Base-by-base conservation (phyloP, 23 tunicate genomes). In the Trididemnum miniatum region DNA sequence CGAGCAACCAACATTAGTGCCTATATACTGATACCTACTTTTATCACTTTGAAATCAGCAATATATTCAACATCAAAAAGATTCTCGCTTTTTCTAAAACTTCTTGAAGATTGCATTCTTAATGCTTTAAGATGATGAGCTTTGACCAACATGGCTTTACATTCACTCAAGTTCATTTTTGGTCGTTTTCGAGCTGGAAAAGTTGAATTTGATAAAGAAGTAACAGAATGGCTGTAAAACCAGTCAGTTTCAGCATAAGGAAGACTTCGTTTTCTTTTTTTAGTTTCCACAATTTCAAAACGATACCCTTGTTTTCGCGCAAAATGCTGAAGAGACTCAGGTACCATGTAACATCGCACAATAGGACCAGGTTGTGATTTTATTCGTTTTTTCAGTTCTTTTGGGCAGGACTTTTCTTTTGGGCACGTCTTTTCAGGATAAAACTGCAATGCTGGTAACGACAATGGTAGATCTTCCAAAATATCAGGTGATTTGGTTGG, bases 31-130 rank as follows among this genome's bases (percentile, higher is more conserved):
- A n/a, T n/a, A n/a, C n/a, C n/a, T 90, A 90, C 96, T 29, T 79
- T n/a, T 9, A 76, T 59, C 32, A 86, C 71, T 86, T 82, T 82
- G 51, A 86, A 81, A 71, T 86, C 86, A n/a, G 84, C 87, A 71
- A 91, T 82, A 35, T 91, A 91, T 60, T 91, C 97, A 2, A 91
- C 97, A 79, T 91, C 97, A 52, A 87, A 91, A 40, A 86, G 12
- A 34, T 65, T 80, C 30, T 75, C 31, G 31, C 60, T 75, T 71
- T 40, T 76, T 12, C 64, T 24, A 18, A 18, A 33, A 0, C 32
- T 38, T 22, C 49, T 80, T 22, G 87, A 73, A 18, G 35, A 73
- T 54, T 80, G 87, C 65, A 81, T 65, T 59, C 85, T 85, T 24
- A 35, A 24, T 29, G 89, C 96, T 26, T 73, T 79, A 1, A 71